phyloP scores from a whole-genome alignment of 2,888 invertebrate genomes.

The Holacanthella duospinosa region DNA sequence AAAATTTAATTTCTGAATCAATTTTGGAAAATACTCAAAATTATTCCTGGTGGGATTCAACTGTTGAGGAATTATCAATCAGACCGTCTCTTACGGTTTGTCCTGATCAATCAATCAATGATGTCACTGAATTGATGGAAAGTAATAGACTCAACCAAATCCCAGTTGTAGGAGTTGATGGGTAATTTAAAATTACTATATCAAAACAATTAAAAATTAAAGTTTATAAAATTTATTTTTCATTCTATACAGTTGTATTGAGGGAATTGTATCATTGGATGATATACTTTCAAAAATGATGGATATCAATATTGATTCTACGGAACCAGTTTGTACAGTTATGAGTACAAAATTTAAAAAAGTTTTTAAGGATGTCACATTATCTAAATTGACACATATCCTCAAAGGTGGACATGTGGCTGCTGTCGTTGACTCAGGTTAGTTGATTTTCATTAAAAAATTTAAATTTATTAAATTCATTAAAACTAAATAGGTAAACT shows the following conservation, averaged over 20 bases:
- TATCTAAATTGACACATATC: conserved; percentile 65
- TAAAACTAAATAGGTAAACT: background rate
- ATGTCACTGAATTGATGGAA: conserved; percentile 59
- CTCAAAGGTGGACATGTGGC: conserved; percentile 70
- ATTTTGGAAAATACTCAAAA: conserved; percentile 16
- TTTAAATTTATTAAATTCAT: background rate
- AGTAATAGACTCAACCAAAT: conserved; percentile 51
- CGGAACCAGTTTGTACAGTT: conserved; percentile 56
- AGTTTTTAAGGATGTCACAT: conserved; percentile 52
- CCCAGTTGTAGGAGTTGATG: conserved; percentile 51
- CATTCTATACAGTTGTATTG: conserved; percentile 44
- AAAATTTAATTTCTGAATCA: conserved; percentile 28
- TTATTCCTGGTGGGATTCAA: conserved; percentile 61
- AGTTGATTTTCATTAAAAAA: background rate
- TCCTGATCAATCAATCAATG: conserved; percentile 51
- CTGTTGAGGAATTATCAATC: conserved; percentile 51
- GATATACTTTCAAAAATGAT: conserved; percentile 58
- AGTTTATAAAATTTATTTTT: too few relatives aligned
- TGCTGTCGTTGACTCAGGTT: conserved; percentile 46
- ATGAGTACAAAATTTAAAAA: conserved; percentile 62
- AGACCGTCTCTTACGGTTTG: conserved; percentile 49
- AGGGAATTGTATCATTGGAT: conserved; percentile 60
- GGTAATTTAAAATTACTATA: conserved; percentile 40
- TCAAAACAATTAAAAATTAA: too few relatives aligned
- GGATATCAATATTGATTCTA: conserved; percentile 49